phyloP scores from a whole-genome alignment of 1,140 invertebrate genomes.

The Drosophila carrolli region DNA sequence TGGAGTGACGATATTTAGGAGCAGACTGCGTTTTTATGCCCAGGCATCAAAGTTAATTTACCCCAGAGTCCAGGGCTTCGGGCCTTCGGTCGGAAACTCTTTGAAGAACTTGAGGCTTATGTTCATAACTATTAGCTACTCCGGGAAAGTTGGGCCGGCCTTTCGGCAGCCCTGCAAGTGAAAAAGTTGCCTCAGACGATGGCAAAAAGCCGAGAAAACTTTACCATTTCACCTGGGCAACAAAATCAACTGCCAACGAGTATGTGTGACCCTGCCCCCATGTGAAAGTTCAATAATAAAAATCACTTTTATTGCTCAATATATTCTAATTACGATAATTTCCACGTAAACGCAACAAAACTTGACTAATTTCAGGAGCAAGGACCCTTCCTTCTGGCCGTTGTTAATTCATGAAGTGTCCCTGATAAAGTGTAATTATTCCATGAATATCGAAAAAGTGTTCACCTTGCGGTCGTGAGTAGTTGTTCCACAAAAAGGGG shows the following conservation, averaged over 20 bases:
- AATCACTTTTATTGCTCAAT: conserved; percentile 83
- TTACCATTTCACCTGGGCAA: conserved; percentile 34
- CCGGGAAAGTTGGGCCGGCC: conserved; percentile 11
- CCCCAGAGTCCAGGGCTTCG: conserved; percentile 31
- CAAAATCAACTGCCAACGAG: conserved; percentile 43
- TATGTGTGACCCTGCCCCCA: conserved; percentile 7
- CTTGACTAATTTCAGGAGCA: conserved; percentile 69
- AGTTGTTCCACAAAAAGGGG: conserved; percentile 26
- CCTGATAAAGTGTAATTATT: conserved; percentile 82
- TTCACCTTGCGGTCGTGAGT: conserved; percentile 41
- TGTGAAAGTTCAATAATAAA: conserved; percentile 69
- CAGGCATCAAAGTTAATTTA: conserved; percentile 67
- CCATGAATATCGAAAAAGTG: conserved; percentile 80
- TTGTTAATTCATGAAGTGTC: conserved; percentile 75
- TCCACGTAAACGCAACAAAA: conserved; percentile 76
- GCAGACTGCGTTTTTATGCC: conserved; percentile 37
- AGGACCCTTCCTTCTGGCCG: background rate
- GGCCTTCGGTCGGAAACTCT: conserved; percentile 28
- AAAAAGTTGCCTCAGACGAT: conserved; percentile 20
- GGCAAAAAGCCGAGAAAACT: conserved; percentile 9
- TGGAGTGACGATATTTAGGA: conserved; percentile 18
- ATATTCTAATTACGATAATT: conserved; percentile 82
- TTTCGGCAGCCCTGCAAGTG: conserved; percentile 29
- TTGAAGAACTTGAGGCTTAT: conserved; percentile 15
- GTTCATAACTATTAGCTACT: conserved; percentile 22